These are phyloP conservation scores for Rhizoglyphus robini DNA, from an alignment of 1,140 invertebrate species.

Conservation along the genomic window DNA sequence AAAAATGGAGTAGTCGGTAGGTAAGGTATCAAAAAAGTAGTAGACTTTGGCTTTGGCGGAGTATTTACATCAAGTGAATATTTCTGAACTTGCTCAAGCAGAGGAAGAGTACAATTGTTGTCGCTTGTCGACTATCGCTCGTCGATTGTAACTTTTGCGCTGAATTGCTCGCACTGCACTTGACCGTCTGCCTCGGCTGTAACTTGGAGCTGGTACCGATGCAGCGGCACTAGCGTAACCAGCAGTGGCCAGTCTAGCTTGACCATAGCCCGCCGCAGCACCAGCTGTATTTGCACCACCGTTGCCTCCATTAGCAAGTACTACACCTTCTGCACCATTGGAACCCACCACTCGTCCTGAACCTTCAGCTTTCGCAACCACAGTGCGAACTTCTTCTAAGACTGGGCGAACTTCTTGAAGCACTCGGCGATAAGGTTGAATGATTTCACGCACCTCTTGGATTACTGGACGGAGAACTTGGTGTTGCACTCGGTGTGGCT, in stretches of 20 bases:
- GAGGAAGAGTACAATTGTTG: not conserved
- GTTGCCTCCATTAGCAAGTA: not conserved
- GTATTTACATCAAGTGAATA: too few relatives aligned
- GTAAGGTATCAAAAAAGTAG: too few relatives aligned
- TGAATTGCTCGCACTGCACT: not conserved
- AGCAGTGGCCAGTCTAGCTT: not conserved
- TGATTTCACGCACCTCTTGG: conserved; percentile 17
- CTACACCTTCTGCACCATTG: not conserved
- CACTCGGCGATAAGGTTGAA: conserved; percentile 6
- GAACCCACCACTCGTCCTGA: not conserved
- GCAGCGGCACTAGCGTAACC: not conserved
- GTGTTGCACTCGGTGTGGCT: conserved; percentile 14
- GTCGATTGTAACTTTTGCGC: not conserved
- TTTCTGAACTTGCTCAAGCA: too few relatives aligned
- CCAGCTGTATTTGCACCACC: not conserved
- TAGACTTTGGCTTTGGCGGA: too few relatives aligned
- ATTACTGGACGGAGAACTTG: conserved; percentile 15
- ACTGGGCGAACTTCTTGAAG: conserved; percentile 16
- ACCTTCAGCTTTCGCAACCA: not conserved
- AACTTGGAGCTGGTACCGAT: not conserved
- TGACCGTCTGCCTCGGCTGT: not conserved
- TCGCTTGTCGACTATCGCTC: not conserved
- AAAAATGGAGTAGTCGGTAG: too few relatives aligned
- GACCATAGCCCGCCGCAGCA: not conserved
- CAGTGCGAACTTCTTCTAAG: conserved; percentile 3